Evolutionary conservation across 2,797 vertebrate genomes (phyloP).

Genomic region (Typhlichthys subterraneus): DNA sequence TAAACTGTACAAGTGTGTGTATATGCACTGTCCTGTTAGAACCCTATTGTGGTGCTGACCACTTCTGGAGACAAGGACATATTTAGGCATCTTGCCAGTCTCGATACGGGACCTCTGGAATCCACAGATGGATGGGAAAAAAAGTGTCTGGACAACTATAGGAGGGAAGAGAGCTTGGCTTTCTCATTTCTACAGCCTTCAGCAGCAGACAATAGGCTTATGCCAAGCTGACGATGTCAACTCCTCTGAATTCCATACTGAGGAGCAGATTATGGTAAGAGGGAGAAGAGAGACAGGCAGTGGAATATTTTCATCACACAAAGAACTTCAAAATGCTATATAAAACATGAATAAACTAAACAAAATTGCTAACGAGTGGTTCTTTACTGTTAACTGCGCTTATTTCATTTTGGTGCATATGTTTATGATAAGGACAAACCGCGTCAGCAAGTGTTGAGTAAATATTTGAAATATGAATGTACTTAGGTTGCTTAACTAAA

Average conservation of each 20-base stretch:
- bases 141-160: conserved; percentile 57
- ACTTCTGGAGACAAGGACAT: conserved; percentile 24
- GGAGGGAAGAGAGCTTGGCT: conserved; percentile 22
- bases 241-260: conserved; percentile 59
- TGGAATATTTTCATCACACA: conserved; percentile 65
- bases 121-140: conserved; percentile 40
- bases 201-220: conserved; percentile 66
- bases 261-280: conserved; percentile 48
- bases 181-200: conserved; percentile 60
- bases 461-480: no score
- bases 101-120: conserved; percentile 63
- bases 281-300: conserved; percentile 30
- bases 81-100: conserved; percentile 61
- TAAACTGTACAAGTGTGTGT: conserved; percentile 1
- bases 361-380: conserved; percentile 62
- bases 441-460: no score
- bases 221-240: conserved; percentile 58
- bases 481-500: no score
- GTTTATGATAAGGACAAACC: no score
- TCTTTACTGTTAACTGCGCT: conserved; percentile 7
- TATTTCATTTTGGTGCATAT: no score
- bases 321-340: conserved; percentile 36
- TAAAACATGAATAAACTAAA: conserved; percentile 45
- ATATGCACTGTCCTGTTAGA: background rate
- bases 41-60: background rate